phyloP scores from a whole-genome alignment of 2,113 vertebrate species.

The Paramormyrops kingsleyae region DNA sequence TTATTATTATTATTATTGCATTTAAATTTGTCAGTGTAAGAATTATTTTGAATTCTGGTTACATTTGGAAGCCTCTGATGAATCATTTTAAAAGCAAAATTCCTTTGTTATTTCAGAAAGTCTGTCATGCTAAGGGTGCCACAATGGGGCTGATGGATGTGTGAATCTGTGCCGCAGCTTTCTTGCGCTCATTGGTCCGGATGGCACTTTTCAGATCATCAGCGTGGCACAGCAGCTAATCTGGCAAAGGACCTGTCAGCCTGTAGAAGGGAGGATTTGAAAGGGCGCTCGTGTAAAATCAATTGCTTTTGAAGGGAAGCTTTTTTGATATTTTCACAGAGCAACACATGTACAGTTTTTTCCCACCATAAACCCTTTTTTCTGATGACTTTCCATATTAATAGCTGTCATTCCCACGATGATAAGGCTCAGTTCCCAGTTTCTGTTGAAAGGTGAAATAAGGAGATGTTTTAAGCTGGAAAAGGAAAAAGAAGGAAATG shows the following conservation, averaged over 20 bases:
- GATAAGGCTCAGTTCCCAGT: background rate
- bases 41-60: background rate
- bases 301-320: background rate
- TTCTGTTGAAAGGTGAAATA: background rate
- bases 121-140: background rate
- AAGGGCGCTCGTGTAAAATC: conserved; percentile 3
- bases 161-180: background rate
- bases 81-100: background rate
- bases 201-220: conserved; percentile 13
- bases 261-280: conserved; percentile 1
- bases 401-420: conserved; percentile 1
- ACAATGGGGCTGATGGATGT: background rate
- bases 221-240: background rate
- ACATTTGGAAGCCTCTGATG: background rate
- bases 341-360: background rate
- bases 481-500: background rate
- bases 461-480: background rate
- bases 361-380: background rate
- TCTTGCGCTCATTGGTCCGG: background rate
- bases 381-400: background rate
- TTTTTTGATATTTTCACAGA: conserved; percentile 11
- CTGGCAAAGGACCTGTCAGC: conserved; percentile 14
- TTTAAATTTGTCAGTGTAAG: background rate
- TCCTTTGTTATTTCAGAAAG: background rate
- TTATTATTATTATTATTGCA: background rate